These are phyloP conservation scores for Sternarchorhynchus goeldii DNA, from an alignment of 2,797 vertebrate species.

Conservation along the genomic window DNA sequence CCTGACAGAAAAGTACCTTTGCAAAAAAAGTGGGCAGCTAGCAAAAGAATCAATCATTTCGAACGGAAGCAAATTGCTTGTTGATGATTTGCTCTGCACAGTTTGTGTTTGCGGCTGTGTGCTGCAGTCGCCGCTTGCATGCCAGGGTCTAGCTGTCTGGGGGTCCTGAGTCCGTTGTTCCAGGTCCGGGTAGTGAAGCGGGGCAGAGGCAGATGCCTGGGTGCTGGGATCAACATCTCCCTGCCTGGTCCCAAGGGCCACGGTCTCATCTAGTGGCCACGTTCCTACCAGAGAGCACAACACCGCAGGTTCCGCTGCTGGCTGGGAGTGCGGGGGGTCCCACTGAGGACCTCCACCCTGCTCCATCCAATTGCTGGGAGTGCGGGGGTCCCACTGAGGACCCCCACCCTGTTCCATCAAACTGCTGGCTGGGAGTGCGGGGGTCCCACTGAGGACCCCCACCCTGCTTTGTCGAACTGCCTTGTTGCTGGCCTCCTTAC, in stretches of 20 bases:
- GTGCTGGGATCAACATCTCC: slow-evolving; percentile 44
- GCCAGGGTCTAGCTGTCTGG: neutral
- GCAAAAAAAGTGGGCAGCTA: neutral
- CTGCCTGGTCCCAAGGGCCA: neutral
- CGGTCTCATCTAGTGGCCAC: neutral
- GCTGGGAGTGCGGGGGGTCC: slow-evolving; percentile 45
- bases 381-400: slow-evolving; percentile 38
- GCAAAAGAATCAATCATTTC: slow-evolving; percentile 36
- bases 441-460: slow-evolving; percentile 39
- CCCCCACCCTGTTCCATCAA: neutral
- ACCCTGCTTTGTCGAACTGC: neutral
- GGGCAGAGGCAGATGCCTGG: slow-evolving; percentile 19
- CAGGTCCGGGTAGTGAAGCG: slow-evolving; percentile 6
- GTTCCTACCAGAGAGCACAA: slow-evolving; percentile 47
- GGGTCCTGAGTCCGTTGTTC: neutral
- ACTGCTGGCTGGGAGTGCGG: slow-evolving; percentile 1
- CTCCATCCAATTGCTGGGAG: neutral
- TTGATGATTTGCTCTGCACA: slow-evolving; percentile 35
- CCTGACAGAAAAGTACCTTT: slow-evolving; percentile 29
- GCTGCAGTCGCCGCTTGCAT: slow-evolving; percentile 3
- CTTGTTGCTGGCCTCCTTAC: neutral
- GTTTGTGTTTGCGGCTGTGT: slow-evolving; percentile 16
- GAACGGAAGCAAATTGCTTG: slow-evolving; percentile 42
- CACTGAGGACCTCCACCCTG: slow-evolving; percentile 42
- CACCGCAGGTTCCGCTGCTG: slow-evolving; percentile 38